Percentiles rank a stretch among this genome's conserved stretches.
phyloP scores from a whole-genome alignment of 2,888 invertebrate genomes.

The Agrenia bidenticulata region DNA sequence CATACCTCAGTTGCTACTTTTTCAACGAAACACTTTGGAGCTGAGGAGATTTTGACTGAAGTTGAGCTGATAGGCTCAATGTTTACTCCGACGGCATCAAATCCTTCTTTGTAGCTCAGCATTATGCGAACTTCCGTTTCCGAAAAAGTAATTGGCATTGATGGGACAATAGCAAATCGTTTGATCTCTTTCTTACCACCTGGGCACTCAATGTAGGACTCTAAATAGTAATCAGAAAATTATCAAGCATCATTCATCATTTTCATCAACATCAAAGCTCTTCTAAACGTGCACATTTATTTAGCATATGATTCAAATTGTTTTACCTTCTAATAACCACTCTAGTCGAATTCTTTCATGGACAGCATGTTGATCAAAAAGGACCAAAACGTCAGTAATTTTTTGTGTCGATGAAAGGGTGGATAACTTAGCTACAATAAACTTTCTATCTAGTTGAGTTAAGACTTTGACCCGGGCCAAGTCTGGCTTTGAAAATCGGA shows the following conservation, averaged over 20 bases:
- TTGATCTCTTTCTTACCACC: conserved; percentile 16
- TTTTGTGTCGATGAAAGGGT: conserved; percentile 26
- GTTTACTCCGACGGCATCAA: conserved; percentile 64
- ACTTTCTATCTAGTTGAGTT: conserved; percentile 74
- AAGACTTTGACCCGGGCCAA: conserved; percentile 61
- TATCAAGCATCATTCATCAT: no score
- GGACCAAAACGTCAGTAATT: conserved; percentile 61
- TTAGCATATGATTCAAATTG: conserved; percentile 7
- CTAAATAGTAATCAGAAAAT: conserved; percentile 22
- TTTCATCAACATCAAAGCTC: neutral
- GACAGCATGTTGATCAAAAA: conserved; percentile 86
- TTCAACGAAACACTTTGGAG: conserved; percentile 67
- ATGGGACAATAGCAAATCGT: conserved; percentile 25
- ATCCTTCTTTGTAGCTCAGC: conserved; percentile 61
- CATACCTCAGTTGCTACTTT: conserved; percentile 62
- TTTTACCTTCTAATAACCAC: conserved; percentile 64
- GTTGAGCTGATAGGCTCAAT: conserved; percentile 58
- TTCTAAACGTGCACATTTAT: no score
- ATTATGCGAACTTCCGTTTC: conserved; percentile 62
- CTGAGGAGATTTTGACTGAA: conserved; percentile 59
- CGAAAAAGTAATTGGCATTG: conserved; percentile 51
- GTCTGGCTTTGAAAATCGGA: conserved; percentile 38
- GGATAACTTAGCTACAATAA: conserved; percentile 62
- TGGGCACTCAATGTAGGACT: conserved; percentile 15
- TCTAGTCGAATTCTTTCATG: conserved; percentile 81